These are phyloP conservation scores for Centroberyx gerrardi DNA, from an alignment of 2,797 vertebrate genomes.

Conservation along the genomic window DNA sequence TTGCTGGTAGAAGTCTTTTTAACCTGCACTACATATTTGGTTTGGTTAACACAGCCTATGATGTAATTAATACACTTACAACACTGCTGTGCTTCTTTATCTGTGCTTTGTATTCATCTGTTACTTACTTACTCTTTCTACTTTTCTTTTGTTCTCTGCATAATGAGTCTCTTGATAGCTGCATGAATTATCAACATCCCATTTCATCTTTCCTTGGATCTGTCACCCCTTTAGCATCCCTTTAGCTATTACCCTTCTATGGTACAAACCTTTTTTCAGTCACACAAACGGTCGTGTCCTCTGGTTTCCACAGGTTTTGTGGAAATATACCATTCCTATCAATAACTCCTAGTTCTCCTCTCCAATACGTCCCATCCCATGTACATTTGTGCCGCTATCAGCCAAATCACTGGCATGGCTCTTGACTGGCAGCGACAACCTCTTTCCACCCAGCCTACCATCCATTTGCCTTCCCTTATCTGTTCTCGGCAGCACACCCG, in stretches of 20 bases:
- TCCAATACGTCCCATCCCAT: slow-evolving; percentile 5
- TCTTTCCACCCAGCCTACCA: slow-evolving; percentile 23
- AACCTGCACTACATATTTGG: slow-evolving; percentile 21
- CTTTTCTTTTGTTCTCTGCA: slow-evolving; percentile 29
- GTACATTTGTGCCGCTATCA: slow-evolving; percentile 15
- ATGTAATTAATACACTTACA: slow-evolving; percentile 5
- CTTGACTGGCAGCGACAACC: slow-evolving; percentile 23
- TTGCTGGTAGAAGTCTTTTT: background rate
- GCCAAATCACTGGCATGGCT: slow-evolving; percentile 26
- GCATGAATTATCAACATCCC: slow-evolving; percentile 27
- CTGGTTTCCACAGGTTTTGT: background rate
- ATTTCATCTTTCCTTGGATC: slow-evolving; percentile 3
- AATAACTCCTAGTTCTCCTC: background rate
- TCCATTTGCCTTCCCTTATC: slow-evolving; percentile 52
- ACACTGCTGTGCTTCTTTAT: background rate
- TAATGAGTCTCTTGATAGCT: slow-evolving; percentile 39
- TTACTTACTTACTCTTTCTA: background rate
- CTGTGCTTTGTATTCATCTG: background rate
- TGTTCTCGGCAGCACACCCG: slow-evolving; percentile 43
- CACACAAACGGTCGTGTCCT: background rate
- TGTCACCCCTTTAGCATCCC: no score
- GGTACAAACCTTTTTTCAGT: background rate
- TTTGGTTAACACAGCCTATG: slow-evolving; percentile 7
- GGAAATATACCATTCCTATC: slow-evolving; percentile 6
- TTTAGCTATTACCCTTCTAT: background rate